phyloP scores from a whole-genome alignment of 2,888 invertebrate genomes.

The Abrostola triplasia region DNA sequence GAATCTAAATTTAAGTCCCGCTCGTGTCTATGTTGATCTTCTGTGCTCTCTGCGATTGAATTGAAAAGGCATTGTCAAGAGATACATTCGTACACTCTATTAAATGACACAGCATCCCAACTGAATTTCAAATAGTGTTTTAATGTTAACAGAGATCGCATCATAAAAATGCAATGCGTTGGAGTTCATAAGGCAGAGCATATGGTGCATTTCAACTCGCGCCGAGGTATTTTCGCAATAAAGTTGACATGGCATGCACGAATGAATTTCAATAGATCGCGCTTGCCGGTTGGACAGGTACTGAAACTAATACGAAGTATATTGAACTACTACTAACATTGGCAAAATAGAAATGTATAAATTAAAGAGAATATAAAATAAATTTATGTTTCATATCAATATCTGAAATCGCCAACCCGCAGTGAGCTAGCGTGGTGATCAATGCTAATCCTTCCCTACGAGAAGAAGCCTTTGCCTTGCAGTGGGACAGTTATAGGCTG shows the following conservation, averaged over 20 bases:
- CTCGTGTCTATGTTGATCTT: no score
- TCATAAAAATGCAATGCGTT: conserved; percentile 25
- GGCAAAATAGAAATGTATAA: background rate
- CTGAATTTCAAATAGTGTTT: conserved; percentile 23
- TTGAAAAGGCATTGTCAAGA: conserved; percentile 7
- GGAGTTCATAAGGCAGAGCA: conserved; percentile 34
- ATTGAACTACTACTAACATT: conserved; percentile 14
- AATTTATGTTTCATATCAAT: background rate
- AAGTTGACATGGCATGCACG: conserved; percentile 40
- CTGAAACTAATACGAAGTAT: conserved; percentile 39
- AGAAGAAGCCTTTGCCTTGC: no score
- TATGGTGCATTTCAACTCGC: conserved; percentile 33
- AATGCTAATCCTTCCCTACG: no score
- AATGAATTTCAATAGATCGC: conserved; percentile 48
- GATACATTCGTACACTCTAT: conserved; percentile 27
- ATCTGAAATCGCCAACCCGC: no score
- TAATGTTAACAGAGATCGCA: conserved; percentile 17
- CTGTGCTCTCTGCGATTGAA: conserved; percentile 5
- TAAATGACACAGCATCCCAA: conserved; percentile 29
- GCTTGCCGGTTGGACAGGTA: conserved; percentile 33
- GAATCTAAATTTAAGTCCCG: no score
- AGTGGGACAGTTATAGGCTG: no score
- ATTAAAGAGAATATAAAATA: background rate
- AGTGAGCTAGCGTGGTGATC: no score
- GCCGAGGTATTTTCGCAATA: conserved; percentile 53